Evolutionary conservation across 2,888 invertebrate species (phyloP).

Genomic region (Prosopocoilus inquinatus): DNA sequence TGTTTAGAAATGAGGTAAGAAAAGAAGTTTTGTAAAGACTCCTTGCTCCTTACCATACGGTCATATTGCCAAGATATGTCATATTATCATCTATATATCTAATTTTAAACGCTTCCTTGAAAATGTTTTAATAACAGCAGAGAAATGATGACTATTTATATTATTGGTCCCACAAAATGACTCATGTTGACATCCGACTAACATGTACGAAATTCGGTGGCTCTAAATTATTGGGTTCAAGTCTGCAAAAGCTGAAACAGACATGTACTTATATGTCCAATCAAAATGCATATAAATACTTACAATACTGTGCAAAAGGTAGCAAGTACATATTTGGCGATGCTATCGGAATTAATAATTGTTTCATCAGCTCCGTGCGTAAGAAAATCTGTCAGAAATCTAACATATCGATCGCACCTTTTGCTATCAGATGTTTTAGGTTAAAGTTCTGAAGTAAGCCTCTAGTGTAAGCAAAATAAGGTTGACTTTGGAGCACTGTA

Average conservation of each 20-base stretch:
- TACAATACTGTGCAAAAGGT: constrained; percentile 61
- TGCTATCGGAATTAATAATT: constrained; percentile 33
- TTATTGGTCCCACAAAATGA: too few relatives aligned
- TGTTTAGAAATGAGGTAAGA: too few relatives aligned
- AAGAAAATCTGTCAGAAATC: constrained; percentile 35
- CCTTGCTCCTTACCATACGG: too few relatives aligned
- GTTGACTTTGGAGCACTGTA: constrained; percentile 61
- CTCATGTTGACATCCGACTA: constrained; percentile 63
- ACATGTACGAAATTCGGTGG: constrained; percentile 57
- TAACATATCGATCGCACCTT: constrained; percentile 56
- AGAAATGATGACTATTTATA: too few relatives aligned
- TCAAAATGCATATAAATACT: constrained; percentile 33
- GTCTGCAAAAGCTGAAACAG: constrained; percentile 53
- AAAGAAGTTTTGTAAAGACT: too few relatives aligned
- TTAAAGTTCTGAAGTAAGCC: constrained; percentile 61
- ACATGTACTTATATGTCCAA: neutral
- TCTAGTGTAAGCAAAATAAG: constrained; percentile 61
- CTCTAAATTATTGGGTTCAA: constrained; percentile 42
- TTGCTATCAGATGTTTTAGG: constrained; percentile 57
- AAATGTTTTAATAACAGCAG: too few relatives aligned
- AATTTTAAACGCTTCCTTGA: too few relatives aligned
- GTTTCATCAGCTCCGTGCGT: constrained; percentile 27
- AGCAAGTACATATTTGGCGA: constrained; percentile 58
- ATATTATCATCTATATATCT: too few relatives aligned
- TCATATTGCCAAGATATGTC: too few relatives aligned